Percentiles rank a stretch among this genome's conserved stretches.
Evolutionary conservation across 2,797 vertebrate genomes (phyloP).

Genomic region (Malurus leucopterus): DNA sequence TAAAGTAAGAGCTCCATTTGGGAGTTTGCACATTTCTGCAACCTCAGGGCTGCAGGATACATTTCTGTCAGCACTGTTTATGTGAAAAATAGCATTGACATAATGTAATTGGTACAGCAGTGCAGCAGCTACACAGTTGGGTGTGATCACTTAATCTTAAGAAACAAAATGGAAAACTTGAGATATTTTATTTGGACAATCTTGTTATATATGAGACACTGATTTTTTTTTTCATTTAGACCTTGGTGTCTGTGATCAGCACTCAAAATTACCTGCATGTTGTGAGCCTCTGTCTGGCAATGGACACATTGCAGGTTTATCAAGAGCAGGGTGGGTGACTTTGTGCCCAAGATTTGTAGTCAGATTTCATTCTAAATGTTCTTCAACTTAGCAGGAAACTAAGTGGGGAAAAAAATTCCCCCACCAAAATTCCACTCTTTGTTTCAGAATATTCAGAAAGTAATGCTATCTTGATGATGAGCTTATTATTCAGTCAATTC

Average conservation of each 20-base stretch:
- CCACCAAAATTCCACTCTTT: background rate
- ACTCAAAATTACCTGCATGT: background rate
- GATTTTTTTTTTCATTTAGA: background rate
- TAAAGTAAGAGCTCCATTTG: background rate
- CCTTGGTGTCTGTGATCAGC: background rate
- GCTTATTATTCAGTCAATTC: background rate
- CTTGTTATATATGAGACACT: background rate
- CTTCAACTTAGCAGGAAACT: background rate
- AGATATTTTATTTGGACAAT: background rate
- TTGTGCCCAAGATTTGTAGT: background rate
- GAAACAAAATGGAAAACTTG: background rate
- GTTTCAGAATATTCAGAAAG: background rate
- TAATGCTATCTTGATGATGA: background rate
- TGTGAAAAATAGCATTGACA: slow-evolving; percentile 31
- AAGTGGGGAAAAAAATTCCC: background rate
- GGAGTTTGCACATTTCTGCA: slow-evolving; percentile 17
- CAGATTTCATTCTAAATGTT: background rate
- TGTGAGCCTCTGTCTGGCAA: background rate
- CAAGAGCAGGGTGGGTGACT: background rate
- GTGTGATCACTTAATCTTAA: background rate
- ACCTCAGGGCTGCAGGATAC: slow-evolving; percentile 7
- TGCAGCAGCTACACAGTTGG: background rate
- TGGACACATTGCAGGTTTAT: background rate
- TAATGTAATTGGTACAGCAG: background rate
- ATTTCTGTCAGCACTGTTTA: slow-evolving; percentile 31